Percentiles rank a stretch among this genome's conserved stretches.
Conservation (phyloP, 2,113 vertebrate species). For the Apistogramma diplotaenia region DNA sequence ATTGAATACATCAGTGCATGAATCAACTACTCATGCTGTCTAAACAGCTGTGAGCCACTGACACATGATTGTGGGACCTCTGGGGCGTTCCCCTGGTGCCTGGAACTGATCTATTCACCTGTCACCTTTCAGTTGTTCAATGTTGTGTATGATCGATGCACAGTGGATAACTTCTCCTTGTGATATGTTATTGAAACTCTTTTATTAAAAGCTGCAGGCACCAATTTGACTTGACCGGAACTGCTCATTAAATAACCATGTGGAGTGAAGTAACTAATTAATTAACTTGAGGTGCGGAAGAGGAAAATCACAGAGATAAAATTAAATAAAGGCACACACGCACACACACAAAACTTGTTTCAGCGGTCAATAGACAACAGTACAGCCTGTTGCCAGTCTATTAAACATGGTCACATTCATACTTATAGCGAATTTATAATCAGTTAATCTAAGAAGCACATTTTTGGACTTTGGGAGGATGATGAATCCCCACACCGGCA, state of each 20-base stretch:
- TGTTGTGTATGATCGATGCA: background rate
- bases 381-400: background rate
- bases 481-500: background rate
- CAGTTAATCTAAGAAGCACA: background rate
- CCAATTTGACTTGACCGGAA: background rate
- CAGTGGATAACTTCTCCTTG: background rate
- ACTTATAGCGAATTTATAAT: background rate
- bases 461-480: background rate
- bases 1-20: background rate
- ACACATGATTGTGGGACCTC: background rate
- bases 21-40: background rate
- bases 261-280: background rate
- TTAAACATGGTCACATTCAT: background rate
- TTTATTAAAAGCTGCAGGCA: background rate
- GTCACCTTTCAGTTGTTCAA: background rate
- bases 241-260: background rate
- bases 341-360: background rate
- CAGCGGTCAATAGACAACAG: background rate
- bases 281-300: background rate
- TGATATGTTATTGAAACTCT: background rate
- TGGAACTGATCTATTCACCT: background rate
- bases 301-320: background rate
- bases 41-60: background rate
- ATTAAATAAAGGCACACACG: background rate
- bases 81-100: background rate